These are phyloP conservation scores for Araneus ventricosus DNA, from an alignment of 1,140 invertebrate genomes.

Conservation along the genomic window DNA sequence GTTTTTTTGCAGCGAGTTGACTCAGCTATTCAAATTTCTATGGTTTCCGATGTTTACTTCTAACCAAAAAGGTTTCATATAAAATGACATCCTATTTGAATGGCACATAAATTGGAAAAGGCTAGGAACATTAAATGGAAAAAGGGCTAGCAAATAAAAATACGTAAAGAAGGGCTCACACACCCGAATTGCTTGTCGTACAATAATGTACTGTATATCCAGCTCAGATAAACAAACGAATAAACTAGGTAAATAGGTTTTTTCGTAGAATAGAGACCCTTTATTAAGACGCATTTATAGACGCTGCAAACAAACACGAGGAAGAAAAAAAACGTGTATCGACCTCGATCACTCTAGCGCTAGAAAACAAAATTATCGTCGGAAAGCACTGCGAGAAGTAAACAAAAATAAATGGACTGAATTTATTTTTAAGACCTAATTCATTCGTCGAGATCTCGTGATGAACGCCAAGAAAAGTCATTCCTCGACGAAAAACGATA, in stretches of 20 bases:
- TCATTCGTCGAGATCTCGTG: background rate
- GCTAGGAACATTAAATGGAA: too few species aligned
- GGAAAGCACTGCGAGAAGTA: background rate
- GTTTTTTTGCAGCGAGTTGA: too few species aligned
- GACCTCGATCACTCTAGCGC: too few species aligned
- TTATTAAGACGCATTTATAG: background rate
- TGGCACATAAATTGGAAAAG: too few species aligned
- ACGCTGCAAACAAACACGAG: background rate
- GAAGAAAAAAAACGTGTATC: too few species aligned
- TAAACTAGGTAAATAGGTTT: background rate
- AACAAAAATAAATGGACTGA: background rate
- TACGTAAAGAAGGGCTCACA: background rate
- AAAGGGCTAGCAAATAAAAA: background rate
- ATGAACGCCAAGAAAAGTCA: conserved; percentile 13
- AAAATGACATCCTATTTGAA: too few species aligned
- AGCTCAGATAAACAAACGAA: background rate
- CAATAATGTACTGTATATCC: background rate
- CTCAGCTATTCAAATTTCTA: too few species aligned
- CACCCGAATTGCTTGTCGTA: too few species aligned
- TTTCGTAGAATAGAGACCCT: background rate
- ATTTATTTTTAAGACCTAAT: background rate
- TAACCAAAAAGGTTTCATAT: too few species aligned
- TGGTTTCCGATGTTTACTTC: too few species aligned
- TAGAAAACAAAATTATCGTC: too few species aligned
- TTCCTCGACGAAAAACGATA: background rate